Evolutionary conservation across 2,888 invertebrate species (phyloP).

Genomic region (Pyrocoelia pectoralis): DNA sequence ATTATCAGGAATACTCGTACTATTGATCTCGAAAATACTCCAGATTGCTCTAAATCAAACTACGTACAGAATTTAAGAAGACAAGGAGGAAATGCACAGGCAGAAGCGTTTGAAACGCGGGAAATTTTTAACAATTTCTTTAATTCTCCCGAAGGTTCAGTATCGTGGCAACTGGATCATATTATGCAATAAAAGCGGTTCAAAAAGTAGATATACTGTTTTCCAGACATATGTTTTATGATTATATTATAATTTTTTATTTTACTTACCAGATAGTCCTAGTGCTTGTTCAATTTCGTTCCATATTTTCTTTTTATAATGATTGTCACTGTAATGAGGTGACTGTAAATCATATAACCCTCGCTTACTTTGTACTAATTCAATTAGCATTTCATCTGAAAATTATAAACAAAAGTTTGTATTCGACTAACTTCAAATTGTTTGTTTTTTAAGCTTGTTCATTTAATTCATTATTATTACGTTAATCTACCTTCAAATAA

Average conservation of each 20-base stretch:
- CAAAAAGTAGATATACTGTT: no score
- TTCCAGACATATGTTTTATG: neutral
- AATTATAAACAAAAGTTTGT: no score
- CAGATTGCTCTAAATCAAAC: neutral
- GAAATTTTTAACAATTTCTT: neutral
- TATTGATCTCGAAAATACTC: neutral
- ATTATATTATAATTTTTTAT: constrained; percentile 2
- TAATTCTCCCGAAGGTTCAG: constrained; percentile 2
- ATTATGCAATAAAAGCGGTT: neutral
- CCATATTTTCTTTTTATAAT: neutral
- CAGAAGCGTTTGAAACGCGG: neutral
- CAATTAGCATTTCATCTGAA: no score
- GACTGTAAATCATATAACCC: neutral
- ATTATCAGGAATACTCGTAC: neutral
- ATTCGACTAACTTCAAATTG: no score
- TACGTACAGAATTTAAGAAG: neutral
- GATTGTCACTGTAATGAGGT: neutral
- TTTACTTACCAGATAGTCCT: neutral
- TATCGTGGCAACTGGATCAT: neutral
- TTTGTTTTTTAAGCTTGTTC: no score
- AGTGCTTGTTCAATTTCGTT: neutral
- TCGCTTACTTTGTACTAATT: no score
- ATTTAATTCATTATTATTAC: no score
- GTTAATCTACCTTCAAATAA: no score
- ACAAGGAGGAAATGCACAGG: constrained; percentile 3